Evolutionary conservation across 1,140 invertebrate species (phyloP).

Genomic region (Leptopilina clavipes): DNA sequence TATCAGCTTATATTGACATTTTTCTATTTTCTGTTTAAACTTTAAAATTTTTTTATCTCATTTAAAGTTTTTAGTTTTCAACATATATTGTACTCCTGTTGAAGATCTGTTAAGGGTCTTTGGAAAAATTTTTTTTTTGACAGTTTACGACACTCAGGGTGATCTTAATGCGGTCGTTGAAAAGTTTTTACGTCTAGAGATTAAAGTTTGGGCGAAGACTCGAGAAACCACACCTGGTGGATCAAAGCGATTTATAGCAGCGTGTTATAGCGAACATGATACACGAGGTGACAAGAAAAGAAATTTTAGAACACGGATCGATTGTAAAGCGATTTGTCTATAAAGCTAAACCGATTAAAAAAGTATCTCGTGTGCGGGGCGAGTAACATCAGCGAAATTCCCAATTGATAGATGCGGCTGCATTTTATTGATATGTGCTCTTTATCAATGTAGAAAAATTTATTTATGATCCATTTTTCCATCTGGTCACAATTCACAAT

Average conservation of each 20-base stretch:
- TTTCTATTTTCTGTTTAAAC: too few relatives aligned
- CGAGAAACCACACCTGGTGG: constrained; percentile 53
- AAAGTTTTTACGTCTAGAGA: constrained; percentile 42
- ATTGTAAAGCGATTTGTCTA: constrained; percentile 26
- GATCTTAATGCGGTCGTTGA: background rate
- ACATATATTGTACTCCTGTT: background rate
- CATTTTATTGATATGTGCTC: background rate
- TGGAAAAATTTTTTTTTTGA: background rate
- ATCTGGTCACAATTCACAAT: background rate
- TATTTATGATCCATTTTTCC: background rate
- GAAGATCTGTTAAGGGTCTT: background rate
- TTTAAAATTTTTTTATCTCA: too few relatives aligned
- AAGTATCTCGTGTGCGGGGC: background rate
- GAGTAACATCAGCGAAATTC: background rate
- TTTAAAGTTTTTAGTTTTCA: background rate
- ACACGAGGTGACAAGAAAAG: constrained; percentile 35
- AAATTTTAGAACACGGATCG: constrained; percentile 6
- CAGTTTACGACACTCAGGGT: background rate
- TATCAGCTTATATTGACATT: too few relatives aligned
- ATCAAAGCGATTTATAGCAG: constrained; percentile 57
- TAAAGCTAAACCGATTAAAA: constrained; percentile 10
- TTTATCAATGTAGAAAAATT: constrained; percentile 9
- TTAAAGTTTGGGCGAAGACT: constrained; percentile 45
- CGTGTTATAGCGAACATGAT: constrained; percentile 30
- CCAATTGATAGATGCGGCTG: constrained; percentile 1